phyloP scores from a whole-genome alignment of 2,797 vertebrate genomes.

The Arctocebus calabarensis region DNA sequence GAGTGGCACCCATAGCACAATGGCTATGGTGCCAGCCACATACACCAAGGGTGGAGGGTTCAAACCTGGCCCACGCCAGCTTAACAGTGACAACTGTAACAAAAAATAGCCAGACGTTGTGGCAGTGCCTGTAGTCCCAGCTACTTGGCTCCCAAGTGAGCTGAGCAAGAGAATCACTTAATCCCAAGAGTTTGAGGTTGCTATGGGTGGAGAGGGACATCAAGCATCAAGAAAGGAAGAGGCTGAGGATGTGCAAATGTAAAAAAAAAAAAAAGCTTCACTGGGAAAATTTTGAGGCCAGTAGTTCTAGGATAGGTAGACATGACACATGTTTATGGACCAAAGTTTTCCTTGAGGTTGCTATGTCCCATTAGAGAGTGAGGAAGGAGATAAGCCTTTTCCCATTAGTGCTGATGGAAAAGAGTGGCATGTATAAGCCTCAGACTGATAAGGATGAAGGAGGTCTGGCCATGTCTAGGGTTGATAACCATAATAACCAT shows the following conservation, averaged over 20 bases:
- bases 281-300: background rate
- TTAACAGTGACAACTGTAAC: no score
- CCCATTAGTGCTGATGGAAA: background rate
- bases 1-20: background rate
- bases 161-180: no score
- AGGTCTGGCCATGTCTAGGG: background rate
- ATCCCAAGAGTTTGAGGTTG: no score
- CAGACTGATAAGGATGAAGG: background rate
- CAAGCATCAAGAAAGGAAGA: background rate
- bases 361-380: background rate
- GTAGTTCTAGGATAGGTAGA: background rate
- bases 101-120: no score
- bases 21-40: no score
- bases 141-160: no score
- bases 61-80: no score
- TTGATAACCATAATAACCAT: background rate
- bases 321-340: background rate
- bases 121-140: no score
- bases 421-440: background rate
- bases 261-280: background rate
- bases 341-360: background rate
- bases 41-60: no score
- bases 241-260: background rate
- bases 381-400: slow-evolving; percentile 5
- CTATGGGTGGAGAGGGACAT: background rate